Conservation (phyloP, 1,140 invertebrate genomes). For the Oedothorax gibbosus region DNA sequence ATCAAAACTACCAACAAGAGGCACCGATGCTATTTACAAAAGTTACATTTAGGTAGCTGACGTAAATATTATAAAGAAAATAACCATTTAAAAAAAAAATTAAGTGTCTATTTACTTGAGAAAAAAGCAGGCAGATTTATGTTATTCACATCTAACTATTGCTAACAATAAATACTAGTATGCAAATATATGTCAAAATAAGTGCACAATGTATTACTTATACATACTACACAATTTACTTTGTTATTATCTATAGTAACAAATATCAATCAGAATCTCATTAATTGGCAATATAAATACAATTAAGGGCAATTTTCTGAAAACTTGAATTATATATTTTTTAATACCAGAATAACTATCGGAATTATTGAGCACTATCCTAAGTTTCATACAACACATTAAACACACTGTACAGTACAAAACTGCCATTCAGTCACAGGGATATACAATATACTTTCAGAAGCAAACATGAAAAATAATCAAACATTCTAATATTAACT, state of each 20-base stretch:
- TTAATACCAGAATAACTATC: constrained; percentile 10
- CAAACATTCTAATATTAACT: constrained; percentile 47
- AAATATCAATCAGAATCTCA: background rate
- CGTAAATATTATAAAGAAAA: constrained; percentile 29
- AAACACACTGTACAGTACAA: constrained; percentile 55
- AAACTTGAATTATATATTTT: background rate
- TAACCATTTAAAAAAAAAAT: no score
- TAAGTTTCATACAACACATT: constrained; percentile 36
- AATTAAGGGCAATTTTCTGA: background rate
- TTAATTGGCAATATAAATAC: background rate
- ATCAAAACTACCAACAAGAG: background rate
- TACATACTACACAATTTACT: background rate
- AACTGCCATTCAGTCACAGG: constrained; percentile 53
- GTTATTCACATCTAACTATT: constrained; percentile 31
- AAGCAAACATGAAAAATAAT: constrained; percentile 52
- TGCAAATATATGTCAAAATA: constrained; percentile 17
- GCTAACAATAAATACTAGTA: constrained; percentile 59
- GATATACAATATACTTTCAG: constrained; percentile 55
- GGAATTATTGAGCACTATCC: constrained; percentile 20
- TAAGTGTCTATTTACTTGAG: constrained; percentile 22
- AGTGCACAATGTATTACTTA: constrained; percentile 19
- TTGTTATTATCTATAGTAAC: no score
- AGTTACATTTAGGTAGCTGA: constrained; percentile 1
- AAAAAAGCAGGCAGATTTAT: constrained; percentile 4
- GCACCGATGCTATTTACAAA: background rate